A percentile compares a stretch with the other conserved stretches of the same genome.
phyloP scores from a whole-genome alignment of 2,113 vertebrate genomes.

The Paedocypris sp. region DNA sequence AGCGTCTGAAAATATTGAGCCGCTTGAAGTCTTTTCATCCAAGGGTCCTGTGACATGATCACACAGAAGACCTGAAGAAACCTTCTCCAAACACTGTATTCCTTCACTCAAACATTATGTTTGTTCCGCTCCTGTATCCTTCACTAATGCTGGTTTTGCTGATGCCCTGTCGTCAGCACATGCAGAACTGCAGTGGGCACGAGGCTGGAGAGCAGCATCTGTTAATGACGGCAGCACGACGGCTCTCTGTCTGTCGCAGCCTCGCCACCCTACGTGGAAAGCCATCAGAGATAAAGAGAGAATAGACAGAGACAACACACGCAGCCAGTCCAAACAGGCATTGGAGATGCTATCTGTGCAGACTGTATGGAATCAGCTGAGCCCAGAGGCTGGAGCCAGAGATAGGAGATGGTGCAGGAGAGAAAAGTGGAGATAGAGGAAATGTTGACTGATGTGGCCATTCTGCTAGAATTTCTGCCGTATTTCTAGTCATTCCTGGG shows the following conservation, averaged over 20 bases:
- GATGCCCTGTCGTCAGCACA: not conserved
- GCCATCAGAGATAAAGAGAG: slow-evolving; percentile 34
- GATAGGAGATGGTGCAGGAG: not conserved
- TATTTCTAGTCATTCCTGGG: not conserved
- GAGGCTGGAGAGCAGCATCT: not conserved
- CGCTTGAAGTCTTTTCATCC: slow-evolving; percentile 6
- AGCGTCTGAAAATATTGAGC: not conserved
- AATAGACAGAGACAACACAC: slow-evolving; percentile 34
- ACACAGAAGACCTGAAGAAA: not conserved
- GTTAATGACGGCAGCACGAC: slow-evolving; percentile 17
- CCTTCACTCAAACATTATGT: not conserved
- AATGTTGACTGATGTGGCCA: not conserved
- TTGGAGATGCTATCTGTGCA: slow-evolving; percentile 37
- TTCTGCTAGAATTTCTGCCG: not conserved
- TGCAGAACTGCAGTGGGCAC: not conserved
- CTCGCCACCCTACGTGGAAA: slow-evolving; percentile 19
- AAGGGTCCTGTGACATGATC: not conserved
- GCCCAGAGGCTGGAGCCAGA: not conserved
- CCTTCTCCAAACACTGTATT: not conserved
- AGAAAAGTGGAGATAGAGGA: not conserved
- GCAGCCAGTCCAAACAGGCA: slow-evolving; percentile 39
- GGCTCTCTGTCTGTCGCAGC: slow-evolving; percentile 10
- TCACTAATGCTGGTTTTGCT: slow-evolving; percentile 12
- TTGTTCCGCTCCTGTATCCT: slow-evolving; percentile 5
- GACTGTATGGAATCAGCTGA: slow-evolving; percentile 17